Percentiles rank a stretch among this genome's conserved stretches.
phyloP scores from a whole-genome alignment of 2,113 vertebrate genomes.

The Microcebus jonahi region DNA sequence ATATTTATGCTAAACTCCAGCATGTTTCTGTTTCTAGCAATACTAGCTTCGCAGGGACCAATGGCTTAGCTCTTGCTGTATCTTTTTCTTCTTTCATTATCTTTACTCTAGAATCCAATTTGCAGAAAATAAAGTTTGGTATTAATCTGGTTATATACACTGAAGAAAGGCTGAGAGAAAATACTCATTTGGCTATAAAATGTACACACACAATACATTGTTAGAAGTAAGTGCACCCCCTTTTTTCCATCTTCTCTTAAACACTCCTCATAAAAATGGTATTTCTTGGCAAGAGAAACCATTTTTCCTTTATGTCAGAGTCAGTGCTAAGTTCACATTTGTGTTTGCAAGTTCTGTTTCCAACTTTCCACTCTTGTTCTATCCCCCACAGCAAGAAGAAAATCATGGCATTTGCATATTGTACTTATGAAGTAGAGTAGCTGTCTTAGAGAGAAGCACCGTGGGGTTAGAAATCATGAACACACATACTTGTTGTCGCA shows the following conservation, averaged over 20 bases:
- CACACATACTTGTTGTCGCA: neutral
- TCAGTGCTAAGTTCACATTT: slow-evolving; percentile 75
- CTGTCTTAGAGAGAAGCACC: slow-evolving; percentile 74
- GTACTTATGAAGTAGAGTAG: slow-evolving; percentile 59
- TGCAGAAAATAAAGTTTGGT: slow-evolving; percentile 41
- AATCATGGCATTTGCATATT: slow-evolving; percentile 76
- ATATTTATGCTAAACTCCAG: neutral
- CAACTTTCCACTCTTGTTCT: slow-evolving; percentile 73
- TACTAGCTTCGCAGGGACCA: neutral
- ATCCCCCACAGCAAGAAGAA: slow-evolving; percentile 71
- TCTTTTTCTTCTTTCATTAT: slow-evolving; percentile 9
- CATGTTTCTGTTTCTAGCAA: neutral
- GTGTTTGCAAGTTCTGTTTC: slow-evolving; percentile 79
- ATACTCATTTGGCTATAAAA: slow-evolving; percentile 16
- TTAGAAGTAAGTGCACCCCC: slow-evolving; percentile 59
- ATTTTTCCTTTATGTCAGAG: slow-evolving; percentile 76
- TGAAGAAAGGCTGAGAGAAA: slow-evolving; percentile 54
- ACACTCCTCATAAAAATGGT: slow-evolving; percentile 72
- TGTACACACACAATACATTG: slow-evolving; percentile 44
- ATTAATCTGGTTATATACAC: slow-evolving; percentile 63
- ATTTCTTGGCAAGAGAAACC: slow-evolving; percentile 75
- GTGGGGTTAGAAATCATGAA: slow-evolving; percentile 70
- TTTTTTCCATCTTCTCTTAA: slow-evolving; percentile 77
- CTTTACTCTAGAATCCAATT: slow-evolving; percentile 32
- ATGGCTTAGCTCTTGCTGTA: neutral